Evolutionary conservation across 2,113 vertebrate species (phyloP).

Genomic region (Dryoscopus gambensis): DNA sequence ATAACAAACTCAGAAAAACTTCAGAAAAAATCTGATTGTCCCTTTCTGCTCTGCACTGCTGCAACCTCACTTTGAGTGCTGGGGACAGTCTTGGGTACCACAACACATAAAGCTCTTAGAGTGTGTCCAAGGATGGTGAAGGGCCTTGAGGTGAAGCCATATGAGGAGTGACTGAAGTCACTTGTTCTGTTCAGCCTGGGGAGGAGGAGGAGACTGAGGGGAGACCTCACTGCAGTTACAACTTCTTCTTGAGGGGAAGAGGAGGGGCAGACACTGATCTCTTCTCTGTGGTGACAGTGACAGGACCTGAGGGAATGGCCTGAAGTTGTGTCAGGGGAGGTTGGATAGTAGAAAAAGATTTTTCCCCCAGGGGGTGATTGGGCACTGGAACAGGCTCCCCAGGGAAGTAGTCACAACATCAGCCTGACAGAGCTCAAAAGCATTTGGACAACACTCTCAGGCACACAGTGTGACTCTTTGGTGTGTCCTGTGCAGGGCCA

Average conservation of each 20-base stretch:
- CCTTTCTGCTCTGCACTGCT: neutral
- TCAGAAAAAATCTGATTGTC: neutral
- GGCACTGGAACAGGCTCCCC: neutral
- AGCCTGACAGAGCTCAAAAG: neutral
- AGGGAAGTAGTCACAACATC: no score
- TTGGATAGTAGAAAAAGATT: neutral
- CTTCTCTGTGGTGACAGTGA: neutral
- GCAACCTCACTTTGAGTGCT: accelerated
- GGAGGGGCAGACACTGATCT: neutral
- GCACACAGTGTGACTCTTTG: neutral
- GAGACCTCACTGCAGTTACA: neutral
- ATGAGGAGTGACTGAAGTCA: neutral
- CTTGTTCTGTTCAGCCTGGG: neutral
- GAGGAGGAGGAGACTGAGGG: neutral
- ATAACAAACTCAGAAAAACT: neutral
- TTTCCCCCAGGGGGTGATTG: neutral
- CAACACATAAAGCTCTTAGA: neutral
- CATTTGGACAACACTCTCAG: neutral
- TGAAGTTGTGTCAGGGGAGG: neutral
- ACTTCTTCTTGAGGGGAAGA: accelerated
- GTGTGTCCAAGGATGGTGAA: neutral
- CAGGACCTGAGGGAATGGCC: no score
- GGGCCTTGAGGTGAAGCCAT: accelerated
- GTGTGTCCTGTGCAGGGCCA: no score
- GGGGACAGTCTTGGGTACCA: neutral